Base-by-base conservation (phyloP, 2,888 invertebrate species). In the Agelastica alni region DNA sequence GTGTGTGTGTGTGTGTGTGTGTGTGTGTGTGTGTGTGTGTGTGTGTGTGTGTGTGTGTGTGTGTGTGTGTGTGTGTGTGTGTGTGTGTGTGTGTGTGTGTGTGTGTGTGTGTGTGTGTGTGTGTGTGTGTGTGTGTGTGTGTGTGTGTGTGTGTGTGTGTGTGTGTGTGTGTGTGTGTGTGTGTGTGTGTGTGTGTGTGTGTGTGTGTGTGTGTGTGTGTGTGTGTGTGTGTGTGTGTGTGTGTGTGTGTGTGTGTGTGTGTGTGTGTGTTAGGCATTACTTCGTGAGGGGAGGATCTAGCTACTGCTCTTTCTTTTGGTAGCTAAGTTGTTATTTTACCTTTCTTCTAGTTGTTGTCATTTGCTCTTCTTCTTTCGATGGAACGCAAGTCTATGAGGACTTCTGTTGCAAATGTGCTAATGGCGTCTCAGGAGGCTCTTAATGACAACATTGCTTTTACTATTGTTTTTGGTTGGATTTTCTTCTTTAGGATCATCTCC, bases 1-100 rank as follows among this genome's bases (percentile, higher is more conserved):
- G 32, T 34, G 32, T 12, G 32, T 34, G 32, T 34, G 32, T 34
- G 32, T 34, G 32, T 12, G 32, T 34, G 32, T 34, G 32, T 34
- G 32, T 34, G 32, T 12, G 32, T 34, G 32, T 34, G 32, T 34
- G 32, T 34, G 32, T 12, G 32, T 34, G 32, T 34, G 32, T 34
- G 32, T 34, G 32, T 12, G 32, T 34, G 32, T 34, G 32, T 34
- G 32, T 34, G 32, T 12, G 32, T 34, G 32, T 34, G 32, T 34
- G 32, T 34, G 32, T 12, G 32, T 34, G 32, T 34, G 32, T 34
- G 32, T 34, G 32, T 12, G 32, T 34, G 32, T 34, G 32, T 34
- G 32, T 34, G 32, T 12, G 32, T 34, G 32, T 34, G 32, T 34
- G 32, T 34, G 32, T 12, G 32, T 34, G 32, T 34, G 32, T 34